Evolutionary conservation across 2,888 invertebrate genomes (phyloP).

Genomic region (Drosophila mercatorum): DNA sequence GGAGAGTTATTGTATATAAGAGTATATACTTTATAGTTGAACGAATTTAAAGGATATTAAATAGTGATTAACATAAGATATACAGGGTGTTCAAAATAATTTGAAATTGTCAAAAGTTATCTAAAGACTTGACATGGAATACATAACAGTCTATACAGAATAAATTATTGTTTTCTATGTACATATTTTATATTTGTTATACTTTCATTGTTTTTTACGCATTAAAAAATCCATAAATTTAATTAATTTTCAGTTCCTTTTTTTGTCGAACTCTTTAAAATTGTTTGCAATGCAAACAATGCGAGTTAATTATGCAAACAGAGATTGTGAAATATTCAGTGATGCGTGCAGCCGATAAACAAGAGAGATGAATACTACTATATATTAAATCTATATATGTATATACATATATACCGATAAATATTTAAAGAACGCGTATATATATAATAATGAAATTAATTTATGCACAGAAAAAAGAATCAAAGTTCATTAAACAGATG

Average conservation of each 20-base stretch:
- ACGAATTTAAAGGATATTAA: no score
- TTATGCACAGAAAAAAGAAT: slow-evolving; percentile 26
- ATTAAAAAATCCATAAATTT: not conserved
- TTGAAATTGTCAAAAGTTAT: no score
- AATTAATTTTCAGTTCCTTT: not conserved
- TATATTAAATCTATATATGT: not conserved
- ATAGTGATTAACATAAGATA: no score
- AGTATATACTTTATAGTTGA: no score
- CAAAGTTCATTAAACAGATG: slow-evolving; percentile 46
- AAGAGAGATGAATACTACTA: not conserved
- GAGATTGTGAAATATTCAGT: slow-evolving; percentile 23
- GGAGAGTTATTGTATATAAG: no score
- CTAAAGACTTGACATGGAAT: no score
- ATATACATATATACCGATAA: slow-evolving; percentile 1
- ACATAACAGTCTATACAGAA: no score
- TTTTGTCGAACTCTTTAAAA: not conserved
- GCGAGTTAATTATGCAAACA: slow-evolving; percentile 19
- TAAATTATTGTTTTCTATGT: no score
- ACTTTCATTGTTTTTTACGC: not conserved
- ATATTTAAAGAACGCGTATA: slow-evolving; percentile 15
- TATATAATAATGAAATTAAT: slow-evolving; percentile 11
- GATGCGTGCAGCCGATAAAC: slow-evolving; percentile 45
- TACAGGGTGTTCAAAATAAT: no score
- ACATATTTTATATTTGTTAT: no score
- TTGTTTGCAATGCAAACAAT: slow-evolving; percentile 13